phyloP scores from a whole-genome alignment of 2,113 vertebrate genomes.

The Caloenas nicobarica region DNA sequence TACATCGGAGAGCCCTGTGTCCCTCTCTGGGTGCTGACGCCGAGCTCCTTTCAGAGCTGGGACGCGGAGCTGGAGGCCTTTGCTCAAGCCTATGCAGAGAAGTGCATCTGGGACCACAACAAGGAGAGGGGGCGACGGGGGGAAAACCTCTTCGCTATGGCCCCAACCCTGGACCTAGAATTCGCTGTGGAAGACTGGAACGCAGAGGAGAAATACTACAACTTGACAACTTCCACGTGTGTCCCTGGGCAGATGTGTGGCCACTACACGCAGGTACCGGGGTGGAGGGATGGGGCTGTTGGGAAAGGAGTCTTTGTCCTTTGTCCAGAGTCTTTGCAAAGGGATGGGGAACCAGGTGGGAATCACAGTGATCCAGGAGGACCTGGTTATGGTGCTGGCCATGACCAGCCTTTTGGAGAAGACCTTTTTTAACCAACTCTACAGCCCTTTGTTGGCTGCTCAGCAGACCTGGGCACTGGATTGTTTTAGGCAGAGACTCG shows the following conservation, averaged over 20 bases:
- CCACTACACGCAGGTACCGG: constrained; percentile 80
- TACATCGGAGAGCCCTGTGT: rapidly evolving
- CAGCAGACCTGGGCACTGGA: neutral
- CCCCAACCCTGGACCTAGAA: constrained; percentile 68
- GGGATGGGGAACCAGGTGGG: neutral
- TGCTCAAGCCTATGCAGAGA: constrained; percentile 75
- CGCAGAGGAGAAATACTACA: constrained; percentile 70
- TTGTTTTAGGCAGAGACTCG: neutral
- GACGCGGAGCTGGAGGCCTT: constrained; percentile 71
- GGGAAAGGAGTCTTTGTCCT: neutral
- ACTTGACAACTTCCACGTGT: constrained; percentile 64
- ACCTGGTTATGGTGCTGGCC: neutral
- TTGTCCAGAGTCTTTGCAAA: neutral
- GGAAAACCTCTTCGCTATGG: constrained; percentile 80
- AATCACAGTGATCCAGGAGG: rapidly evolving
- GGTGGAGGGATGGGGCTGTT: neutral
- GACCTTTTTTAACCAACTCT: neutral
- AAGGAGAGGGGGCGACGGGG: constrained; percentile 71
- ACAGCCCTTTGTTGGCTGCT: neutral
- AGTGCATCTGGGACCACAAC: constrained; percentile 82
- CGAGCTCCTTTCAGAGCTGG: constrained; percentile 70
- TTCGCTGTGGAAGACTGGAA: constrained; percentile 72
- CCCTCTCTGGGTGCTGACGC: neutral
- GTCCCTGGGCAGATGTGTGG: constrained; percentile 72
- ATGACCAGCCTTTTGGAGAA: neutral